These are phyloP conservation scores for Phyllotreta cruciferae DNA, from an alignment of 2,888 invertebrate genomes.

Conservation along the genomic window DNA sequence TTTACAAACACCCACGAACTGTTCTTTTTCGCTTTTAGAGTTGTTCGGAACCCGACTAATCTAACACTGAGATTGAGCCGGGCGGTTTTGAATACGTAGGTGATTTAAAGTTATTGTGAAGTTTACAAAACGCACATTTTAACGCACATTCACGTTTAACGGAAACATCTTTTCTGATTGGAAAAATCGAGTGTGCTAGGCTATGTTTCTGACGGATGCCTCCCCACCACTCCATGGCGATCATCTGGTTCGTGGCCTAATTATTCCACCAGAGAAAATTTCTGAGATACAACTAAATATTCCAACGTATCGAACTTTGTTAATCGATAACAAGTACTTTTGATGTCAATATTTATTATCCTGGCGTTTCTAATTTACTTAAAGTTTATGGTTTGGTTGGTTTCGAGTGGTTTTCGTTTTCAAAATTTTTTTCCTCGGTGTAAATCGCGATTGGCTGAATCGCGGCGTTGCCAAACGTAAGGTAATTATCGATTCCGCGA, in stretches of 20 bases:
- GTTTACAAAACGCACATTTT: conserved; percentile 40
- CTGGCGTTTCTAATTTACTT: too few relatives aligned
- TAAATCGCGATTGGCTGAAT: conserved; percentile 1
- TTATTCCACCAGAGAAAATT: conserved; percentile 34
- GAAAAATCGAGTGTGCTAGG: conserved; percentile 20
- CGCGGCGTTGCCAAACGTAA: neutral
- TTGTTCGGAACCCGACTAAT: conserved; percentile 61
- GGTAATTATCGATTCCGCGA: neutral
- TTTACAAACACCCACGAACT: conserved; percentile 24
- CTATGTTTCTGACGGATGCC: conserved; percentile 37
- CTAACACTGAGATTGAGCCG: conserved; percentile 68
- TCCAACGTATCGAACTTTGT: too few relatives aligned
- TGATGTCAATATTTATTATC: too few relatives aligned
- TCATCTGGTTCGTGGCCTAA: conserved; percentile 28
- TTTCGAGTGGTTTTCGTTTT: too few relatives aligned
- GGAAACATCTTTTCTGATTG: conserved; percentile 4
- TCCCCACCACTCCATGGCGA: conserved; percentile 28
- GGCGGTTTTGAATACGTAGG: conserved; percentile 48
- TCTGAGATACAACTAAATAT: too few relatives aligned
- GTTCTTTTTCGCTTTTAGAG: conserved; percentile 21
- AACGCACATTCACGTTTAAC: conserved; percentile 35
- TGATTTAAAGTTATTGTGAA: conserved; percentile 34
- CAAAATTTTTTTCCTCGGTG: conserved; percentile 4
- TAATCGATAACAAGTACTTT: too few relatives aligned
- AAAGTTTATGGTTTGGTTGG: too few relatives aligned